These are phyloP conservation scores for Apantesis nais DNA, from an alignment of 2,888 invertebrate species.

Conservation along the genomic window DNA sequence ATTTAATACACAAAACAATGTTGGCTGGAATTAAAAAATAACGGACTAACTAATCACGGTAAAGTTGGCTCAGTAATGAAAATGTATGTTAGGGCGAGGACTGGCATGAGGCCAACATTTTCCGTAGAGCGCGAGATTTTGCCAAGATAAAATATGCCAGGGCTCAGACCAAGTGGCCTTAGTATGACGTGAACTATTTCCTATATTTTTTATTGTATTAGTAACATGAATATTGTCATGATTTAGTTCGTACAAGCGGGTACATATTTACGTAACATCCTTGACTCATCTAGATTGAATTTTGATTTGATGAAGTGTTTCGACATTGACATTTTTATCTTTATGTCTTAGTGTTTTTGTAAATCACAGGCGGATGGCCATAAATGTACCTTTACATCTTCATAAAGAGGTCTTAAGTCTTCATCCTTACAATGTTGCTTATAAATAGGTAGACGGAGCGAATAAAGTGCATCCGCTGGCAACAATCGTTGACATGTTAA, in stretches of 20 bases:
- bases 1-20: constrained; percentile 22
- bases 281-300: constrained; percentile 30
- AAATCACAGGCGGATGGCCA: constrained; percentile 10
- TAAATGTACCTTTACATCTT: constrained; percentile 27
- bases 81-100: constrained; percentile 53
- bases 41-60: constrained; percentile 32
- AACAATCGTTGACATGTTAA: constrained; percentile 77
- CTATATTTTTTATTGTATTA: constrained; percentile 56
- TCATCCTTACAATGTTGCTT: constrained; percentile 48
- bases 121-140: constrained; percentile 72
- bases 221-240: constrained; percentile 58
- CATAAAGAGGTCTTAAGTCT: constrained; percentile 37
- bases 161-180: constrained; percentile 52
- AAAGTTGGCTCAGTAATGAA: constrained; percentile 52
- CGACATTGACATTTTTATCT: constrained; percentile 19
- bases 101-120: constrained; percentile 74
- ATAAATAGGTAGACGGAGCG: constrained; percentile 65
- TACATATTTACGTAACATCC: constrained; percentile 25
- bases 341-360: constrained; percentile 19
- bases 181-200: constrained; percentile 56
- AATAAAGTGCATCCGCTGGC: constrained; percentile 77
- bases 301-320: constrained; percentile 30
- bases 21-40: constrained; percentile 25
- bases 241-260: constrained; percentile 6
- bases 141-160: constrained; percentile 69